Evolutionary conservation across 1,140 invertebrate species (phyloP).

Genomic region (Drosophila parvula): DNA sequence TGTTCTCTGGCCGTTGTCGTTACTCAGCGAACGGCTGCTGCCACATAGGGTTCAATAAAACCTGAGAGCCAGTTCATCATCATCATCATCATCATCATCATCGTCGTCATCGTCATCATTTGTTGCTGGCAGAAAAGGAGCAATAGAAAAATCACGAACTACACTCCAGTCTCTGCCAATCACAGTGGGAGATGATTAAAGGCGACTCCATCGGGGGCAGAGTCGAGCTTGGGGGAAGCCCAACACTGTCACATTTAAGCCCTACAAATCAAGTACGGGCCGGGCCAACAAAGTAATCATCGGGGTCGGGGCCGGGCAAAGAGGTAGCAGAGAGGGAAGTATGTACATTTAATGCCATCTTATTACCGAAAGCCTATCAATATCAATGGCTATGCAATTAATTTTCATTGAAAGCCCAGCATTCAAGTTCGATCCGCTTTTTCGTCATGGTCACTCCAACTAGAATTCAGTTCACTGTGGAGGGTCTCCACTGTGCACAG

Average conservation of each 20-base stretch:
- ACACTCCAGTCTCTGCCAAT: conserved; percentile 16
- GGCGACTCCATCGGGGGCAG: not conserved
- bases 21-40: conserved; percentile 14
- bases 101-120: conserved; percentile 13
- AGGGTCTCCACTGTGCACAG: conserved; percentile 30
- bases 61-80: conserved; percentile 54
- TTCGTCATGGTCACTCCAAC: conserved; percentile 6
- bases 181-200: conserved; percentile 38
- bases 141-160: conserved; percentile 68
- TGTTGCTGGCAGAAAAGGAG: conserved; percentile 60
- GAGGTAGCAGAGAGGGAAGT: no score
- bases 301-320: no score
- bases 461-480: conserved; percentile 1
- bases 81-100: conserved; percentile 17
- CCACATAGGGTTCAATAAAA: conserved; percentile 70
- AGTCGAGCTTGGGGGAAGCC: not conserved
- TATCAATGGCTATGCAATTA: conserved; percentile 20
- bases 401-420: conserved; percentile 6
- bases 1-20: conserved; percentile 31
- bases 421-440: not conserved
- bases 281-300: not conserved
- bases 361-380: conserved; percentile 21
- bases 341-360: conserved; percentile 1
- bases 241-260: not conserved
- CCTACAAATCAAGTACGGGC: not conserved